These are phyloP conservation scores for Myotis brandtii DNA, from an alignment of 2,113 vertebrate genomes.

Conservation along the genomic window DNA sequence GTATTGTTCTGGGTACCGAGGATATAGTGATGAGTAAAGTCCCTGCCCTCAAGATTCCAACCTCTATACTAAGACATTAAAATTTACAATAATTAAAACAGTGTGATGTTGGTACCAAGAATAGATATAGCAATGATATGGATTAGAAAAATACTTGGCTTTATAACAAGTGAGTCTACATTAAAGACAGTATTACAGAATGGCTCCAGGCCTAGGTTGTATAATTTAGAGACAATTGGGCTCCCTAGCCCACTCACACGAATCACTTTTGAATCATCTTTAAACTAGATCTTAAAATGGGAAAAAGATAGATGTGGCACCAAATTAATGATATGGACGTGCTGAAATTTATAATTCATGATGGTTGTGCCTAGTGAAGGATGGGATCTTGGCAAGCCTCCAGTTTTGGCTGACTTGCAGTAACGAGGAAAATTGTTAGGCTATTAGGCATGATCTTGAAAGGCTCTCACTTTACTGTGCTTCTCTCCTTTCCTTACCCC, in stretches of 20 bases:
- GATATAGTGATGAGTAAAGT: background rate
- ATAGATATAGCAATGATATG: background rate
- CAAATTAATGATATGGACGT: background rate
- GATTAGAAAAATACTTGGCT: background rate
- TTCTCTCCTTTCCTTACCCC: background rate
- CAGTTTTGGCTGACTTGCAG: background rate
- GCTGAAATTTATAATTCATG: background rate
- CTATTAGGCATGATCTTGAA: background rate
- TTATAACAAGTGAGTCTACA: background rate
- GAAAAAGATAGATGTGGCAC: background rate
- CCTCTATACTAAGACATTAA: background rate
- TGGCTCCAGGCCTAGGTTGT: background rate
- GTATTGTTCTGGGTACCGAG: slow-evolving; percentile 5
- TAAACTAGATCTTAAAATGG: background rate
- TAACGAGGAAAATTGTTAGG: background rate
- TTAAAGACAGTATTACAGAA: background rate
- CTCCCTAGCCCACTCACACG: background rate
- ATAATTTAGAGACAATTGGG: background rate
- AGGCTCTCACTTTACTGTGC: background rate
- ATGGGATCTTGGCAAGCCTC: background rate
- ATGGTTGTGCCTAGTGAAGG: background rate
- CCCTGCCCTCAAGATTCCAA: background rate
- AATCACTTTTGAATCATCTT: background rate
- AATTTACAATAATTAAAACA: background rate
- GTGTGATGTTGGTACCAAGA: background rate